Base-by-base conservation (phyloP, 1,140 invertebrate species). In the Aporrectodea caliginosa region DNA sequence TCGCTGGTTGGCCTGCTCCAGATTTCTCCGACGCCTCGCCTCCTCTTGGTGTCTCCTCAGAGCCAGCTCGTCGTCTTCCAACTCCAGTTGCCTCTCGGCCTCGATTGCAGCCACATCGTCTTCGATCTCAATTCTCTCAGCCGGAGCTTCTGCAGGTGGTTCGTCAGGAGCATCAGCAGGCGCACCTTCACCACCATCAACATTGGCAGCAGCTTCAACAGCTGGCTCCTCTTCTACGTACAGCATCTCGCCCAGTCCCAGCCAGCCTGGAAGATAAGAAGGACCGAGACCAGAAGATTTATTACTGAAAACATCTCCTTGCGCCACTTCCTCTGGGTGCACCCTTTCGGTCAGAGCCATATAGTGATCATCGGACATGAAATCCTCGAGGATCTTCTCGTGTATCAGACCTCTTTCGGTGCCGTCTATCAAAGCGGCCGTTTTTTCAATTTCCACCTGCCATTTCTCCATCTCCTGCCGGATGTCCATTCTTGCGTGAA, bases 401-500 rank as follows among this genome's bases (percentile, higher is more conserved):
- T 73, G 69, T 2, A 81, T 72, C 32, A 81, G 29, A 69, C 31
- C 33, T 0, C 31, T 35, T 70, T 78, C 68, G 2, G 72, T 30
- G 2, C 81, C 73, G 77, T 85, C 81, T 30, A 85, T 79, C 70
- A 79, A 79, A 12, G 74, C 77, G 2, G 83, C 82, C 70, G 80
- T 78, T 22, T 43, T 35, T 34, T 83, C 84, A 16, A 85, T 71
- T 16, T 35, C 33, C 33, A 35, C 72, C 33, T 80, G n/a, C 73
- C 69, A 69, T 2, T 16, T 6, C 69, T 58, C 35, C 72, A 82
- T 80, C 16, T 81, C 74, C 14, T 77, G 35, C 30, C 33, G 69
- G 1, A 79, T 35, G 34, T 79, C 35, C 31, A 34, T 70, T 69
- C 71, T n/a, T 31, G 27, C 74, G 29, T 77, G 43, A 68, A 75